phyloP scores from a whole-genome alignment of 2,113 vertebrate species.

The Melanerpes formicivorus region DNA sequence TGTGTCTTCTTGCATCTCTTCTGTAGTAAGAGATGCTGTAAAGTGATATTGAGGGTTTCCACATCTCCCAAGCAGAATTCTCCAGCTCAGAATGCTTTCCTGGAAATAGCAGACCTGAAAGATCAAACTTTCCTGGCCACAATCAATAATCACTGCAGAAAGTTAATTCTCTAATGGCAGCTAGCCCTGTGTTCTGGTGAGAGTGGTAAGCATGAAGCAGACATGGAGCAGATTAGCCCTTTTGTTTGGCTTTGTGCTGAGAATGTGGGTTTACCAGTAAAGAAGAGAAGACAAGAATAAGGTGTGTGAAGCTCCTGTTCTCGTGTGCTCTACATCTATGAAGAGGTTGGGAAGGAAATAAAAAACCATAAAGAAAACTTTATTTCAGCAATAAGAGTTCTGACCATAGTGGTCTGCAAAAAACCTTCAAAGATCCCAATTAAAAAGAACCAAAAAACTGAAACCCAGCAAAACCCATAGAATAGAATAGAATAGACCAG shows the following conservation, averaged over 20 bases:
- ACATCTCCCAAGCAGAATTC: neutral
- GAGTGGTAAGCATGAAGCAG: neutral
- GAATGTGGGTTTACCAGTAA: neutral
- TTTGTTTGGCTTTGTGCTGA: neutral
- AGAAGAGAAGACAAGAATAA: neutral
- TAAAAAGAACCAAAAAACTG: neutral
- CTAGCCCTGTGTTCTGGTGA: neutral
- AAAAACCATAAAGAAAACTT: neutral
- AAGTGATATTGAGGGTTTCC: slow-evolving; percentile 54
- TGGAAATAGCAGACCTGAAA: neutral
- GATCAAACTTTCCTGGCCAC: neutral
- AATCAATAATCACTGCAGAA: neutral
- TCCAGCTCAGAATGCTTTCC: neutral
- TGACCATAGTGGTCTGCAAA: neutral
- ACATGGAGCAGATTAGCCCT: neutral
- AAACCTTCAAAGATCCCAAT: neutral
- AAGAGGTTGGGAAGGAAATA: neutral
- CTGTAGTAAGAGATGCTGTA: slow-evolving; percentile 2
- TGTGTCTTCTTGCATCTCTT: slow-evolving; percentile 27
- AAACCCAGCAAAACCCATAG: slow-evolving; percentile 10
- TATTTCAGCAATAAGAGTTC: neutral
- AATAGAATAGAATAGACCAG: too few species aligned
- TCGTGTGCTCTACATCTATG: neutral
- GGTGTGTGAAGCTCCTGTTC: neutral
- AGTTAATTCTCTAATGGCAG: neutral